Conservation (phyloP, 2,113 vertebrate species). For the Salminus brasiliensis region DNA sequence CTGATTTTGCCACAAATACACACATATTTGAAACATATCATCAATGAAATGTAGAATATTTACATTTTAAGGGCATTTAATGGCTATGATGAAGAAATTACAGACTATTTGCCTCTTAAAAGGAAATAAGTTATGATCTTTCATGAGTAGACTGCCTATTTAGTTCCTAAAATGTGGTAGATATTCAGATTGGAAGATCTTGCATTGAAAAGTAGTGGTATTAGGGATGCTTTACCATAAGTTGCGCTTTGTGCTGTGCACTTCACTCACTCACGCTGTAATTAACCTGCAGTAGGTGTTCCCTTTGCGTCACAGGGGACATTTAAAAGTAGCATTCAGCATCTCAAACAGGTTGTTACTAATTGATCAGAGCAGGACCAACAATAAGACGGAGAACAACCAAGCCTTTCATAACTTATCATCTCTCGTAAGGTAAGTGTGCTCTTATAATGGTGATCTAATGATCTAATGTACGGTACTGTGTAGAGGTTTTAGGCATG, state of each 20-base stretch:
- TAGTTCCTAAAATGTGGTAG: not conserved
- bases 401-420: not conserved
- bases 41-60: no score
- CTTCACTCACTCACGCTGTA: not conserved
- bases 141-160: not conserved
- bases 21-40: no score
- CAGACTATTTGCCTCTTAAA: not conserved
- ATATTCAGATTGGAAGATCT: not conserved
- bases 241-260: not conserved
- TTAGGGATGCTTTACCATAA: not conserved
- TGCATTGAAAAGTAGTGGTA: not conserved
- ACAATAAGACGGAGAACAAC: not conserved
- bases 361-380: not conserved
- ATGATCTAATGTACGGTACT: no score
- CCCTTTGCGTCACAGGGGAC: not conserved
- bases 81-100: no score
- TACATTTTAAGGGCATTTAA: no score
- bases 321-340: slow-evolving; percentile 27
- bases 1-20: no score
- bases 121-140: not conserved
- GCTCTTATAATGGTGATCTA: not conserved
- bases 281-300: slow-evolving; percentile 31
- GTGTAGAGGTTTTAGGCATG: no score
- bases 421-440: slow-evolving; percentile 19
- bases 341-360: not conserved